These are phyloP conservation scores for Burhinus oedicnemus DNA, from an alignment of 2,113 vertebrate species.

Conservation along the genomic window DNA sequence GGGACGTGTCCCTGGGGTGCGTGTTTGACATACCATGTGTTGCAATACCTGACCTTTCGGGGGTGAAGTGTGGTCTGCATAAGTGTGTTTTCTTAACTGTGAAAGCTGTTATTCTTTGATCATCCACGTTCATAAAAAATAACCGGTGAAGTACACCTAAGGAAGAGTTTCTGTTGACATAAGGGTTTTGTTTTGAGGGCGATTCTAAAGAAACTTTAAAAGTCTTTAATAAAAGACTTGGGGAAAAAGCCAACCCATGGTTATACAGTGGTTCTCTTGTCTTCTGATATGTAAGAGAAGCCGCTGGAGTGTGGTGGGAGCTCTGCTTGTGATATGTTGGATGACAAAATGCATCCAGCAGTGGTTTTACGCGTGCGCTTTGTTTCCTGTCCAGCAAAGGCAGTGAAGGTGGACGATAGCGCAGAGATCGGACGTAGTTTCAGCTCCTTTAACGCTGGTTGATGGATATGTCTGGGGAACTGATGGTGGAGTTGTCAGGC, in stretches of 20 bases:
- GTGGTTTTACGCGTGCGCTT: background rate
- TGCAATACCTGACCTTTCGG: background rate
- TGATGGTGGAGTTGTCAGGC: background rate
- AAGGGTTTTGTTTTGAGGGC: background rate
- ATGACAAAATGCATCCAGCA: background rate
- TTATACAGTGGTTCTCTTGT: background rate
- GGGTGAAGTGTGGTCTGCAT: background rate
- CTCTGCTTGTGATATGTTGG: background rate
- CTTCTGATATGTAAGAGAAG: background rate
- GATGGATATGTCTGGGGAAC: background rate
- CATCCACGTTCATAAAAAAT: background rate
- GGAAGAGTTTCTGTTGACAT: background rate
- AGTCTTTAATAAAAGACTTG: background rate
- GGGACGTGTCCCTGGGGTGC: accelerated
- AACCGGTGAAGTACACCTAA: background rate
- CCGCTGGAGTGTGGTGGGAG: background rate
- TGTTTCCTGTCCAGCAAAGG: background rate
- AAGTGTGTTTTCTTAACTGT: background rate
- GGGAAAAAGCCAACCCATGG: too few relatives aligned
- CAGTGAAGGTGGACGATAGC: background rate
- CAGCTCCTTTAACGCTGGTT: background rate
- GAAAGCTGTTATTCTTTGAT: background rate
- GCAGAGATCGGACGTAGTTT: background rate
- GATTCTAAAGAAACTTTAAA: background rate
- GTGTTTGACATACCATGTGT: background rate